phyloP scores from a whole-genome alignment of 2,888 invertebrate species.

The Apomyelois bistriatella region DNA sequence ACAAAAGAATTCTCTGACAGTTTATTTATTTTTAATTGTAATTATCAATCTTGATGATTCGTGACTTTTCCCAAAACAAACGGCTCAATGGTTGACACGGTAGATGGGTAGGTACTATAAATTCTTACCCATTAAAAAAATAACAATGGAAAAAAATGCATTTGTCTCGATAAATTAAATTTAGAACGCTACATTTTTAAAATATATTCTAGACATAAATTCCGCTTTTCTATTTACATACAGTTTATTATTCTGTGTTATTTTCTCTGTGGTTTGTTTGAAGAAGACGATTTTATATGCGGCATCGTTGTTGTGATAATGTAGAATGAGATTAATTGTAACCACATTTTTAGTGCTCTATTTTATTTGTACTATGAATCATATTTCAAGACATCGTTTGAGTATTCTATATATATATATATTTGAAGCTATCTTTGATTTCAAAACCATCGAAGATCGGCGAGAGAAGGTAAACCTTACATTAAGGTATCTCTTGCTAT shows the following conservation, averaged over 20 bases:
- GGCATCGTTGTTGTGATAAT: background rate
- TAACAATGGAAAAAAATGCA: constrained; percentile 35
- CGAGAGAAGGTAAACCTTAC: too few relatives aligned
- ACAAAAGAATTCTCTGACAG: constrained; percentile 31
- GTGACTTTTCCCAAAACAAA: constrained; percentile 75
- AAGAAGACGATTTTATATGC: background rate
- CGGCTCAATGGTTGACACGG: constrained; percentile 52
- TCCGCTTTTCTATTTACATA: background rate
- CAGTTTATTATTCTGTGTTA: background rate
- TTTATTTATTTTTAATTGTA: constrained; percentile 47
- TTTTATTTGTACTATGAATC: background rate
- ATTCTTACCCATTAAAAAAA: constrained; percentile 50
- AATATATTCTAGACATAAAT: background rate
- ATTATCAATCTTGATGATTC: constrained; percentile 54
- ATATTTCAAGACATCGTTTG: background rate
- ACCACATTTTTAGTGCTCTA: background rate
- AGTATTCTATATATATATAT: background rate
- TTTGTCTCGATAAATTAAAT: constrained; percentile 13
- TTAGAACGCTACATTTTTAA: constrained; percentile 7
- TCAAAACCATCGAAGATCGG: background rate
- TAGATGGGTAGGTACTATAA: constrained; percentile 51
- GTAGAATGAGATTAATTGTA: background rate
- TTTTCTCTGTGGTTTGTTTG: background rate
- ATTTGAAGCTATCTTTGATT: background rate
- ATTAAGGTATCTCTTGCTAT: too few relatives aligned